Evolutionary conservation across 2,797 vertebrate species (phyloP).

Genomic region (Bothrops alternatus): DNA sequence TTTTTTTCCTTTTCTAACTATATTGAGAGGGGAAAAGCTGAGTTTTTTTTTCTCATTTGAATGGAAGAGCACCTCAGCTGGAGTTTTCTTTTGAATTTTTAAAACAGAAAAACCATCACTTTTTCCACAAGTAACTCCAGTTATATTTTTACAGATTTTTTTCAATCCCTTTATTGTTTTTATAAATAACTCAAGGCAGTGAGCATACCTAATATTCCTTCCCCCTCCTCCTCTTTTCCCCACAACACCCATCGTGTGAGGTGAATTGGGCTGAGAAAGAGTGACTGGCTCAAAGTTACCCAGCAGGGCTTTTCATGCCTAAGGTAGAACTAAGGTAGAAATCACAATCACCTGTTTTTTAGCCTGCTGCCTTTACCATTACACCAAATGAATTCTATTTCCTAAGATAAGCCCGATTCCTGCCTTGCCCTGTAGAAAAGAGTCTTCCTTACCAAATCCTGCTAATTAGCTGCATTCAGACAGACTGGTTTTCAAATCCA

Average conservation of each 20-base stretch:
- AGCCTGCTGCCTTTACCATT: background rate
- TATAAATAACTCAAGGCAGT: background rate
- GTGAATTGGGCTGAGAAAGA: background rate
- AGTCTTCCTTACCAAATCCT: background rate
- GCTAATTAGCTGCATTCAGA: background rate
- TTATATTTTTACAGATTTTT: background rate
- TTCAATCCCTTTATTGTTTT: background rate
- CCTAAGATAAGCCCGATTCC: background rate
- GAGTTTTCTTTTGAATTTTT: background rate
- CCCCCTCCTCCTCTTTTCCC: background rate
- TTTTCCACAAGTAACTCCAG: background rate
- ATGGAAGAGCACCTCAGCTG: background rate
- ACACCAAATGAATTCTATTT: background rate
- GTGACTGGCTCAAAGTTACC: background rate
- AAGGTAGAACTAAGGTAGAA: background rate
- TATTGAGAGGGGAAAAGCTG: background rate
- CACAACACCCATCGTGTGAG: background rate
- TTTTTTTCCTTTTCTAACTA: background rate
- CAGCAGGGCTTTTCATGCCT: background rate
- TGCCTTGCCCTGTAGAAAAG: background rate
- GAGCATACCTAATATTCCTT: background rate
- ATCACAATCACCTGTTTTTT: background rate
- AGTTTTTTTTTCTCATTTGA: background rate
- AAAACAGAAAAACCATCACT: background rate
- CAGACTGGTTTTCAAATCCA: background rate